phyloP scores from a whole-genome alignment of 2,797 vertebrate species.

The Lutjanus argentimaculatus region DNA sequence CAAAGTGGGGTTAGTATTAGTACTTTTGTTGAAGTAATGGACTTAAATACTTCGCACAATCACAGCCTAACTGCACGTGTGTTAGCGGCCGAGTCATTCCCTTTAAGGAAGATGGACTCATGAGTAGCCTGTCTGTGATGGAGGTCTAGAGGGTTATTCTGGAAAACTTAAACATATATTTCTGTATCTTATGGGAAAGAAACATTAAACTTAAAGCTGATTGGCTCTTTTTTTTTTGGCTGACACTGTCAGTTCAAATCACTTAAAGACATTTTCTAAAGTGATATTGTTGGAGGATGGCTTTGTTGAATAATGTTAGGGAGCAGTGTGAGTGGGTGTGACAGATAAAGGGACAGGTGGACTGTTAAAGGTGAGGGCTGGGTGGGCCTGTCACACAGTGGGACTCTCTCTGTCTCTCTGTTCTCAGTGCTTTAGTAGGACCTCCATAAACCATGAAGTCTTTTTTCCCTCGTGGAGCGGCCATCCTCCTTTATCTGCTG shows the following conservation, averaged over 20 bases:
- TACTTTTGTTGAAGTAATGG: too few species aligned
- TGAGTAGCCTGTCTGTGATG: too few species aligned
- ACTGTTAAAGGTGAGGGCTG: conserved; percentile 45
- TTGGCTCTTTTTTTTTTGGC: background rate
- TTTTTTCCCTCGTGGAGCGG: conserved; percentile 33
- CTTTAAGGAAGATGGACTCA: too few species aligned
- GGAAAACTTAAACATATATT: too few species aligned
- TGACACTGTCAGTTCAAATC: background rate
- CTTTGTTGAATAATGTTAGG: background rate
- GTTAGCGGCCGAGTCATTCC: too few species aligned
- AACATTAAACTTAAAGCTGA: background rate
- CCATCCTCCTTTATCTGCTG: conserved; percentile 71
- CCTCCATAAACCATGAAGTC: conserved; percentile 61
- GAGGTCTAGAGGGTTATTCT: too few species aligned
- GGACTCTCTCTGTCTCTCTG: conserved; percentile 34
- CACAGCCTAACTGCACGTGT: too few species aligned
- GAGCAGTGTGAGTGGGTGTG: conserved; percentile 16
- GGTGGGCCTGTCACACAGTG: conserved; percentile 25
- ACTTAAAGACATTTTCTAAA: background rate
- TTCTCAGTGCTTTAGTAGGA: conserved; percentile 31
- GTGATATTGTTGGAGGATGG: background rate
- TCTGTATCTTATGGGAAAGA: background rate
- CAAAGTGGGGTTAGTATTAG: too few species aligned
- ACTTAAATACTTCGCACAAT: too few species aligned
- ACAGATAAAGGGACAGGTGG: conserved; percentile 29